Base-by-base conservation (phyloP, 35 echinoderm and acorn worm genomes). In the Lytechinus pictus region DNA sequence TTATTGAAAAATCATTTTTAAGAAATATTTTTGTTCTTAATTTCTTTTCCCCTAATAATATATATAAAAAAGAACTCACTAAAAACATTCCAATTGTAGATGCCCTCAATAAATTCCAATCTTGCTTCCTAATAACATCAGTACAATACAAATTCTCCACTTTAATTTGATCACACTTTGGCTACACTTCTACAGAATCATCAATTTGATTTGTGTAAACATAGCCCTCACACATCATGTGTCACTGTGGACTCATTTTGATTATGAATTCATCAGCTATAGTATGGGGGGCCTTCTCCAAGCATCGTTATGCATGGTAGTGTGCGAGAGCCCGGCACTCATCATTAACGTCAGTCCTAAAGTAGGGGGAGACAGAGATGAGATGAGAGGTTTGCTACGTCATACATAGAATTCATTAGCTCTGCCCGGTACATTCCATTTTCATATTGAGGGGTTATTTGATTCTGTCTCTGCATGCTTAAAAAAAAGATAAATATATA, bases 391-490 rank as follows among this genome's bases (percentile, higher is more conserved):
- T 44, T 13, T 10, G 27, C 29, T 54, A 52, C 28, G 29, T 52
- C 88, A 90, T 27, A 52, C 88, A 90, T 33, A 90, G 88, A 90
- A 90, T 54, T 90, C 88, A 90, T 90, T 90, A 90, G 52, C 4
- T 54, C 88, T 29, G 27, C 27, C 88, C 12, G 88, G 88, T 24
- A 90, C 1, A 90, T 13, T 90, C 88, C 88, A 90, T 90, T 90
- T 13, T 10, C 33, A 27, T 51, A 90, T 29, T 21, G 88, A 54
- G 88, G 88, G 88, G 88, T 44, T 44, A 44, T 44, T 44, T 44
- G 33, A 44, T 44, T 44, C 2, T 44, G 0, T 44, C 2, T 44
- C 33, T 44, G 33, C 33, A 44, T 44, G 33, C 33, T 44, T 44
- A n/a, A n/a, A n/a, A n/a, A n/a, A n/a, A n/a, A n/a, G n/a, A n/a